Percentiles rank a stretch among this genome's conserved stretches.
Conservation (phyloP, 2,888 invertebrate species). For the Gandaritis pyraliata region DNA sequence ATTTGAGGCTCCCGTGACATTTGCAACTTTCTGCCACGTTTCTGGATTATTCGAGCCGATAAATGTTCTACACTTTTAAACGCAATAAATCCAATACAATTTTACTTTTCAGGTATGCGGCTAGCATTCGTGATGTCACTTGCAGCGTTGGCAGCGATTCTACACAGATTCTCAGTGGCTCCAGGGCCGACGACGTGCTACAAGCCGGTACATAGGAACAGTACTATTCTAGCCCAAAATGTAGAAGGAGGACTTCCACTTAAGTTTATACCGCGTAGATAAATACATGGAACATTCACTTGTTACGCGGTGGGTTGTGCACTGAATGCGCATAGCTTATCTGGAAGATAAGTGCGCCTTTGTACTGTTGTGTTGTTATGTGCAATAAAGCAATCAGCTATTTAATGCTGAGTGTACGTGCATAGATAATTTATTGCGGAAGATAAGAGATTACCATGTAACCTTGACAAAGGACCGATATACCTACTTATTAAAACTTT, state of each 20-base stretch:
- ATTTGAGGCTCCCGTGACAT: too few species aligned
- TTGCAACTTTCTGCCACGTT: too few species aligned
- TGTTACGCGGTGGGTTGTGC: not conserved
- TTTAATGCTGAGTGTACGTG: too few species aligned
- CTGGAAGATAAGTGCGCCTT: too few species aligned
- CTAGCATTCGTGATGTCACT: conserved; percentile 30
- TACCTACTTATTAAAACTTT: too few species aligned
- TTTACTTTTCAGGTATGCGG: conserved; percentile 29
- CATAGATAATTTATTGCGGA: too few species aligned
- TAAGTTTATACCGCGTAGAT: conserved; percentile 27
- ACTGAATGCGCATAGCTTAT: too few species aligned
- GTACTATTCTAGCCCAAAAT: conserved; percentile 27
- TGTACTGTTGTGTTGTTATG: too few species aligned
- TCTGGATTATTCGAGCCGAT: too few species aligned
- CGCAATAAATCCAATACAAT: not conserved
- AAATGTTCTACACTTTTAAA: not conserved
- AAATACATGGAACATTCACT: not conserved
- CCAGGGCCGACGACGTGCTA: conserved; percentile 25
- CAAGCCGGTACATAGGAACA: conserved; percentile 22
- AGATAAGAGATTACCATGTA: too few species aligned
- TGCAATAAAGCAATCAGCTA: too few species aligned
- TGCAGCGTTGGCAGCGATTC: conserved; percentile 29
- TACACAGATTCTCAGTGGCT: conserved; percentile 30
- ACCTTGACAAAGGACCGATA: too few species aligned
- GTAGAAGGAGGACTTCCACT: conserved; percentile 36